Base-by-base conservation (phyloP, 2,797 vertebrate genomes). In the Chelon auratus region DNA sequence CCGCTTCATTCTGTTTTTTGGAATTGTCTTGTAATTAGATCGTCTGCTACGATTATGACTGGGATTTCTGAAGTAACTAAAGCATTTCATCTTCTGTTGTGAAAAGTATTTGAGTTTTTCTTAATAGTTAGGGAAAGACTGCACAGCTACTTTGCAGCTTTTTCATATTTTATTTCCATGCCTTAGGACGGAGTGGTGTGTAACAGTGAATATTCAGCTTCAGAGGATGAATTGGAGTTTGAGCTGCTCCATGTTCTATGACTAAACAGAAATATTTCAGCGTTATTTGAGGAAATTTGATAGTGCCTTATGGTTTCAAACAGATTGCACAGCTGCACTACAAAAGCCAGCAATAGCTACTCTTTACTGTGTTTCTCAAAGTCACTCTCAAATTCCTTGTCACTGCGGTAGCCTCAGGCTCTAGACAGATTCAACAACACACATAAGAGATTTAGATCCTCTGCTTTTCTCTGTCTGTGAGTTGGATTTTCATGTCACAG, bases 81-180 rank as follows among this genome's bases (percentile, higher is more conserved):
- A 18, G 2, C n/a, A 24, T 24, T 51, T 24, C 22, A 24, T 22
- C 10, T 22, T 30, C 26, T 53, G 2, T 53, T 50, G 10, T 22
- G 20, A 22, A 47, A 40, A 24, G 22, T 11, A 30, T 50, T 53
- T 58, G 30, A 9, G 17, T 61, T 58, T 52, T 51, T 55, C 17
- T 5, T 36, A n/a, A 40, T 14, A 50, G 59, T 62, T 59, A 42
- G 24, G 24, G 24, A 26, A 3, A 26, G 24, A 26, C 24, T 26
- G 24, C 24, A 26, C 24, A 1, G 2, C 17, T 62, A 57, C 76
- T 79, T 20, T 59, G 51, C 5, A 61, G 36, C 63, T 24, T 72
- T 71, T 64, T 45, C 39, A 14, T 59, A 42, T 77, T 77, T 70
- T 54, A 54, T 84, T 57, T 64, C n/a, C 30, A 3, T 15, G 54